phyloP scores from a whole-genome alignment of 1,140 invertebrate species.

The Leptestheria dahalacensis region DNA sequence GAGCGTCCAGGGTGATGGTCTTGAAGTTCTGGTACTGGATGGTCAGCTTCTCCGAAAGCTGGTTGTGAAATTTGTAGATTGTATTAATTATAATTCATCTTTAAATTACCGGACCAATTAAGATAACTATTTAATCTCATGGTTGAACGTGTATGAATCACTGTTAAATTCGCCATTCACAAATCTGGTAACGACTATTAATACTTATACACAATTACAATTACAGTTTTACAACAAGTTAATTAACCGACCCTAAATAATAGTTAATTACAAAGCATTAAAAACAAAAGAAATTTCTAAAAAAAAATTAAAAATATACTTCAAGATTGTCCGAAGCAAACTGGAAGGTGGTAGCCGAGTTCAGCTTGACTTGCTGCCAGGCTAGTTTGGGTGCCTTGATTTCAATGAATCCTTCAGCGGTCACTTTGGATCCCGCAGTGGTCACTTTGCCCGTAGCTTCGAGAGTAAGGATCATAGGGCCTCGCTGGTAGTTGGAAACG shows the following conservation, averaged over 20 bases:
- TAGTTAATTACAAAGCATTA: background rate
- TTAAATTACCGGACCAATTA: too few relatives aligned
- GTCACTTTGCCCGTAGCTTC: slow-evolving; percentile 9
- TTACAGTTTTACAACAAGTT: background rate
- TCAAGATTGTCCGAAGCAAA: slow-evolving; percentile 5
- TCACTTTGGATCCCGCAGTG: slow-evolving; percentile 1
- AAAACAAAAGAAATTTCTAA: background rate
- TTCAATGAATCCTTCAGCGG: slow-evolving; percentile 10
- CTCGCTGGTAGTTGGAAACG: slow-evolving; percentile 3
- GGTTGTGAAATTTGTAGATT: too few relatives aligned
- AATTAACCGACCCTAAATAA: background rate
- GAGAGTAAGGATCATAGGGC: slow-evolving; percentile 5
- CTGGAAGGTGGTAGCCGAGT: background rate
- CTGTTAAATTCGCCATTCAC: too few relatives aligned
- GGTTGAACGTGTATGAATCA: background rate
- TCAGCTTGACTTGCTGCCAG: slow-evolving; percentile 13
- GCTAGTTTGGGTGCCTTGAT: slow-evolving; percentile 12
- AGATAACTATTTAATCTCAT: background rate
- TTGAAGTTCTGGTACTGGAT: slow-evolving; percentile 7
- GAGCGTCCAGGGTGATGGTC: slow-evolving; percentile 5
- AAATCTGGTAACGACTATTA: too few relatives aligned
- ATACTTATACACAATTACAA: too few relatives aligned
- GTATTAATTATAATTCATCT: too few relatives aligned
- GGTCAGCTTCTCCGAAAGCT: slow-evolving; percentile 14
- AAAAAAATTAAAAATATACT: background rate